Conservation (phyloP, 2,888 invertebrate genomes). For the Caenorhabditis panamensis region DNA sequence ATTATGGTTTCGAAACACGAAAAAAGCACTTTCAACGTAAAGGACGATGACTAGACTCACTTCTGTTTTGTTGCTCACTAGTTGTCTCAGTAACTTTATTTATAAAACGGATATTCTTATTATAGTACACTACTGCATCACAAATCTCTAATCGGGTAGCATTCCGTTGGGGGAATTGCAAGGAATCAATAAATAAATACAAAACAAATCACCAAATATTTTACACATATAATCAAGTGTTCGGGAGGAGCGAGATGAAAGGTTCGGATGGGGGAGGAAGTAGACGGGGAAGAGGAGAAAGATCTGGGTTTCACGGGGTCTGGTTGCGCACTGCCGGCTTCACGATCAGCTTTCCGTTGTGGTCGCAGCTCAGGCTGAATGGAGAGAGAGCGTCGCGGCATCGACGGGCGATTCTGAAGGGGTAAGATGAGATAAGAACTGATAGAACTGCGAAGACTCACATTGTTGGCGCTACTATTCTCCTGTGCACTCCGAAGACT, state of each 20-base stretch:
- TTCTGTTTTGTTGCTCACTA: neutral
- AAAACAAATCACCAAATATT: conserved; percentile 35
- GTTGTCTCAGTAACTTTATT: neutral
- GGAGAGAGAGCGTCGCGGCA: conserved; percentile 77
- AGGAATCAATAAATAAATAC: conserved; percentile 37
- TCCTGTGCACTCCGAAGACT: conserved; percentile 92
- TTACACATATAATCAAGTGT: conserved; percentile 34
- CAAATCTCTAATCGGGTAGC: conserved; percentile 9
- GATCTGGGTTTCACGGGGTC: conserved; percentile 19
- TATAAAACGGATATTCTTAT: conserved; percentile 15
- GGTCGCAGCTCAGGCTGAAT: conserved; percentile 80
- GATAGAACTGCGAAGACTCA: conserved; percentile 65
- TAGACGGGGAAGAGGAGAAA: conserved; percentile 4
- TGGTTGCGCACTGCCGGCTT: conserved; percentile 65
- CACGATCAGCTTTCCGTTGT: conserved; percentile 73
- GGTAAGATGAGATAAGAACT: neutral
- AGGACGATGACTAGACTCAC: conserved; percentile 39
- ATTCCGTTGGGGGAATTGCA: neutral
- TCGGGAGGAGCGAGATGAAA: conserved; percentile 17
- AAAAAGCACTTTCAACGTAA: conserved; percentile 36
- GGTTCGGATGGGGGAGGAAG: conserved; percentile 17
- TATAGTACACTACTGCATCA: conserved; percentile 20
- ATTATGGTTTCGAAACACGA: conserved; percentile 21
- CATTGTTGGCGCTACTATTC: conserved; percentile 96
- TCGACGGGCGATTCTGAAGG: conserved; percentile 76